Evolutionary conservation across 2,113 vertebrate species (phyloP), one percentile per base, ranked within the genome.

Genomic region (Salvelinus namaycush): DNA sequence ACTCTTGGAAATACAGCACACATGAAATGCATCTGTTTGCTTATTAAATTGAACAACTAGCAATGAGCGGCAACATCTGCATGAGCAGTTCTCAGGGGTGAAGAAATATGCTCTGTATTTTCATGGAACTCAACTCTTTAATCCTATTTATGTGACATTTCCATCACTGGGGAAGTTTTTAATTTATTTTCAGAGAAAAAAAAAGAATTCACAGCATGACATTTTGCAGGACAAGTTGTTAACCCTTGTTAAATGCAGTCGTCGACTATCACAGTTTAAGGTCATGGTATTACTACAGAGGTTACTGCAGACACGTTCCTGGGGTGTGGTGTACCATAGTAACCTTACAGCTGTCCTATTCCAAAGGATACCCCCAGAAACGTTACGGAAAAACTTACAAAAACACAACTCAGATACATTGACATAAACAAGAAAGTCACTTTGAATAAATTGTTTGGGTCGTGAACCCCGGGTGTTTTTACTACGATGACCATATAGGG

Each of bases 401-500:
- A 65, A 74, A 83, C 51, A 39, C 72, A 27, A 76, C 84, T 87
- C 54, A 77, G 82, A 87, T 88, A 85, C 90, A 82, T 89, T 89
- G 83, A 83, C 87, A 0, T 83, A 83, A 87, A 80, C 89, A 92
- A 87, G 84, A 84, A 83, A 77, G 77, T 85, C 90, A 69, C 76
- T 67, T 87, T 82, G 83, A 89, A 82, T 90, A 76, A 91, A 90
- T 88, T 90, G 87, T 83, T 85, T 86, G 84, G 86, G 86, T 86
- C 88, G 64, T 65, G 51, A 92, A 86, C 88, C 92, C 77, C 34
- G 79, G 83, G 78, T 90, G 83, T 90, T 93, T 91, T 82, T 88
- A 89, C 86, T 73, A 86, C 83, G 84, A 67, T 92, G 84, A 81
- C 93, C 86, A 59, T 93, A 85, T 92, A 94, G 92, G 77, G 81